Base-by-base conservation (phyloP, 1,140 invertebrate species). In the Sinella curviseta region DNA sequence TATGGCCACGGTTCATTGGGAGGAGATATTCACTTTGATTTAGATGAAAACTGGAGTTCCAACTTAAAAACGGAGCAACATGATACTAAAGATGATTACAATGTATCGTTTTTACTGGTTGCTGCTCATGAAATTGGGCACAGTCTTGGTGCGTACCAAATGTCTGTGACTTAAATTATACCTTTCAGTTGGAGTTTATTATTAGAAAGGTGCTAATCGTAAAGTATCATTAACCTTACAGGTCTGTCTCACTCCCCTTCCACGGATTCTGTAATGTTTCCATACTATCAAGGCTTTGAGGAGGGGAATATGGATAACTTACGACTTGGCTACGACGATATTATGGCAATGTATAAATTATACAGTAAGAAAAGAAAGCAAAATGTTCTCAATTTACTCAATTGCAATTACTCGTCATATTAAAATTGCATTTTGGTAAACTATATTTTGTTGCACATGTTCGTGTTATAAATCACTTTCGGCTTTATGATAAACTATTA, bases 111-210 rank as follows among this genome's bases (percentile, higher is more conserved):
- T 89, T 97, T 82, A 94, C 95, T 85, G 92, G 95, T 97, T 74
- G 95, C 96, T 2, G 94, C 94, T 36, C 96, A 98, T 85, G 96
- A 98, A 88, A 95, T 97, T 84, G 96, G 96, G 8, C 96, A 98
- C 87, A 95, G 95, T 3, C 88, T 98, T 26, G 96, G 96, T 65
- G 24, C 4, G 39, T n/a, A n/a, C n/a, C n/a, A n/a, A n/a, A n/a
- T n/a, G n/a, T n/a, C n/a, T n/a, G n/a, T n/a, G n/a, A n/a, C n/a
- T n/a, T n/a, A n/a, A n/a, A n/a, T n/a, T n/a, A n/a, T n/a, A n/a
- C n/a, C n/a, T n/a, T n/a, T n/a, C n/a, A n/a, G n/a, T n/a, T n/a
- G n/a, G n/a, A n/a, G n/a, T n/a, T n/a, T n/a, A n/a, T n/a, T n/a
- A n/a, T n/a, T n/a, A n/a, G n/a, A n/a, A n/a, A n/a, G n/a, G n/a